A percentile compares a stretch with the other conserved stretches of the same genome.
Evolutionary conservation across 2,113 vertebrate genomes (phyloP).

Genomic region (Orientallactaga bullata): DNA sequence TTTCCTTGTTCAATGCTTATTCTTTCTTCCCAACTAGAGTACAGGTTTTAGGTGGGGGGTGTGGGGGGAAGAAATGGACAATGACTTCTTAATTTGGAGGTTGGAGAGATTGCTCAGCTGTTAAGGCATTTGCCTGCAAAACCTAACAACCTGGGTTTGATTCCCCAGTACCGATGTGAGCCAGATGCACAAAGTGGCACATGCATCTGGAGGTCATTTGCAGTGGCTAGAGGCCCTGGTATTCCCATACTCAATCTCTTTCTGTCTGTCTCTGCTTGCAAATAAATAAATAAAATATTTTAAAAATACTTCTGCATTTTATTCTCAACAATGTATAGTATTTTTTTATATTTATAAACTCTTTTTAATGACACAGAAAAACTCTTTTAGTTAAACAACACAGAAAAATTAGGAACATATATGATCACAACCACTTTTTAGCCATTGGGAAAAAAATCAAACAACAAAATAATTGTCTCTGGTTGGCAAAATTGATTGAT

Average conservation of each 20-base stretch:
- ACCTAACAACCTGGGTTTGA: too few relatives aligned
- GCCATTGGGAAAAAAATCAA: slow-evolving; percentile 40
- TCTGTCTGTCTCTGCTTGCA: too few relatives aligned
- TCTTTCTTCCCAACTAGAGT: neutral
- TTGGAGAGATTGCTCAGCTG: too few relatives aligned
- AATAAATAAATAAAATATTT: too few relatives aligned
- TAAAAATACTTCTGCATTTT: neutral
- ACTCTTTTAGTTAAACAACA: slow-evolving; percentile 27
- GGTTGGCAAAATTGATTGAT: neutral
- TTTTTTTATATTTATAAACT: neutral
- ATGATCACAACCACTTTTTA: neutral
- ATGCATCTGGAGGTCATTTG: too few relatives aligned
- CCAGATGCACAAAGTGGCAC: too few relatives aligned
- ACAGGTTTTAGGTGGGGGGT: neutral
- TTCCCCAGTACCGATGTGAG: too few relatives aligned
- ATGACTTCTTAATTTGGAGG: neutral
- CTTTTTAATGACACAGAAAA: slow-evolving; percentile 14
- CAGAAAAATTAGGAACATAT: neutral
- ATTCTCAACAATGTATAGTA: neutral
- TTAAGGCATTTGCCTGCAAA: too few relatives aligned
- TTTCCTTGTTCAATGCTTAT: neutral
- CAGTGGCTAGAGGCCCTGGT: too few relatives aligned
- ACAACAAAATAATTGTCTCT: neutral
- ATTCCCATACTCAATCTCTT: too few relatives aligned
- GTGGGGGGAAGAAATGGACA: neutral